Percentiles rank a stretch among this genome's conserved stretches.
These are phyloP conservation scores for Pongo abelii DNA, from an alignment of 2,113 vertebrate species.

Conservation along the genomic window DNA sequence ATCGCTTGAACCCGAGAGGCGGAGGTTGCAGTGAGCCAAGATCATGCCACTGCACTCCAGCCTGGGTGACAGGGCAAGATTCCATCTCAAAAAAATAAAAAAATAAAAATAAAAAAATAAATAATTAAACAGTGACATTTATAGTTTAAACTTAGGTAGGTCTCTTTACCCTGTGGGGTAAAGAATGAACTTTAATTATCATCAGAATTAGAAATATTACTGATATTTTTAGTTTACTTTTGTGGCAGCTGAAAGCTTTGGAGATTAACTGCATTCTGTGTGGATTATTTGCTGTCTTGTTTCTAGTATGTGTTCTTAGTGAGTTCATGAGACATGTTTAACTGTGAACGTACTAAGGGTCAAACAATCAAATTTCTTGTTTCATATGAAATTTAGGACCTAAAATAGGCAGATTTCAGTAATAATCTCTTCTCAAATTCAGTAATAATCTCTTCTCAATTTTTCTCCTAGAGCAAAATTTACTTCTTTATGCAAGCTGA, in stretches of 20 bases:
- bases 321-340: background rate
- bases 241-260: background rate
- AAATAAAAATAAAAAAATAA: too few species aligned
- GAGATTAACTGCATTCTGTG: background rate
- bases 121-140: too few species aligned
- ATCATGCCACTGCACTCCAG: too few species aligned
- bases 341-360: background rate
- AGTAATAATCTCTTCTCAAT: background rate
- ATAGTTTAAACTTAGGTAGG: too few species aligned
- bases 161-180: background rate
- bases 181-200: constrained; percentile 5
- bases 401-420: background rate
- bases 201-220: background rate
- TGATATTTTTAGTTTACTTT: background rate
- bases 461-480: background rate
- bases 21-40: too few species aligned
- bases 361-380: background rate
- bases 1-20: too few species aligned
- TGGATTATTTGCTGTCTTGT: background rate
- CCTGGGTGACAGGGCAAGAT: too few species aligned
- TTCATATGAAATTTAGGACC: background rate
- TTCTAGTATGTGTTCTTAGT: background rate
- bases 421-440: background rate
- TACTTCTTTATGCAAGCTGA: background rate
- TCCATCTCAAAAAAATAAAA: background rate